Evolutionary conservation across 2,797 vertebrate genomes (phyloP), one percentile per base, ranked within the genome.

Genomic region (Amblyopsis hoosieri): DNA sequence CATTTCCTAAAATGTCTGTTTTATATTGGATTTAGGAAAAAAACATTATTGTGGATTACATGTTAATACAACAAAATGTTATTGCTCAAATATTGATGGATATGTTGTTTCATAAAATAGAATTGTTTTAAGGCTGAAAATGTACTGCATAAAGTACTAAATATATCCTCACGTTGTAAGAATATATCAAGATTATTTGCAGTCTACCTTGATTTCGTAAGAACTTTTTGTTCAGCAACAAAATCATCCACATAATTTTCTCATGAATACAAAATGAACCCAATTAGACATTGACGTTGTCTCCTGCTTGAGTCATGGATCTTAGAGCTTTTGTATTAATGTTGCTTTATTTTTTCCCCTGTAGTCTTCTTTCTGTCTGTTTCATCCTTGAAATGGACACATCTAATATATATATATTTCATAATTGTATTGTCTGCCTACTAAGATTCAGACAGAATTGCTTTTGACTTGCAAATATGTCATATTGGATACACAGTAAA

Each of bases 381-480:
- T 45, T 29, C 58, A 45, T 68, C 64, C 64, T 75, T 54, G 31
- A 23, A 31, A n/a, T 53, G 31, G 59, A 57, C 33, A 50, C 42
- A 54, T 64, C 37, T 76, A 83, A 80, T 82, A 33, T 23, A 66
- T 62, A 78, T 72, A 72, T 17, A 17, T 17, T n/a, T 66, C 75
- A 57, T 81, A 81, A 82, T 83, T 81, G 72, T 62, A 60, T 79
- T 76, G 61, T 83, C 79, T 74, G 58, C 76, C 66, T 80, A 78
- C 12, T 75, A 67, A 79, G 70, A 61, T 64, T 13, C 7, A 57
- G 70, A 67, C 2, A 19, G 71, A 65, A 80, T 84, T 71, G 76
- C 62, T 72, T 85, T 83, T 79, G 83, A 88, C 79, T 85, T 86
- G 83, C 76, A 87, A 82, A 90, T 88, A 81, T 89, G 85, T 84